Evolutionary conservation across 2,113 vertebrate species (phyloP).

Genomic region (Aix galericulata): DNA sequence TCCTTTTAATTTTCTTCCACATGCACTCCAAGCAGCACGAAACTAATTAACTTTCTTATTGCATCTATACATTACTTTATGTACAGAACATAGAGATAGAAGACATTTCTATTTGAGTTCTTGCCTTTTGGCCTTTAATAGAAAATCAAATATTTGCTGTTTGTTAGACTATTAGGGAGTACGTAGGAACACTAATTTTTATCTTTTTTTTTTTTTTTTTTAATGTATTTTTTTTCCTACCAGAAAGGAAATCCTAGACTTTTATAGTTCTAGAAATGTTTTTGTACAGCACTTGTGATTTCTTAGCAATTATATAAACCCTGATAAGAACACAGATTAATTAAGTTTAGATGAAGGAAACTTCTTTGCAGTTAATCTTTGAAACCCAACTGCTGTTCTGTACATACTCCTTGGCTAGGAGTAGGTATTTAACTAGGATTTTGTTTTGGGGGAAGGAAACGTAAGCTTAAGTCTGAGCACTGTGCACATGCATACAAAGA

Average conservation of each 20-base stretch:
- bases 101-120: conserved; percentile 34
- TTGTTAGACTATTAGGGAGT: conserved; percentile 48
- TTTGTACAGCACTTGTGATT: background rate
- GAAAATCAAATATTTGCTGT: conserved; percentile 59
- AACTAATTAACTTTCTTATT: conserved; percentile 67
- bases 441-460: background rate
- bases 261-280: conserved; percentile 2
- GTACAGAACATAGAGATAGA: background rate
- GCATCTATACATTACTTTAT: conserved; percentile 2
- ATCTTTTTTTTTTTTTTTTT: background rate
- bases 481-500: background rate
- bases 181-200: background rate
- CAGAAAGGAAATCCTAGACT: conserved; percentile 12
- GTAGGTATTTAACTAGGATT: background rate
- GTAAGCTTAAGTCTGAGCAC: background rate
- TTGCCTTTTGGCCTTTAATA: conserved; percentile 66
- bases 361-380: conserved; percentile 9
- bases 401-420: background rate
- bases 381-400: background rate
- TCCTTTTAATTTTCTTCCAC: conserved; percentile 22
- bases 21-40: conserved; percentile 44
- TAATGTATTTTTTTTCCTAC: background rate
- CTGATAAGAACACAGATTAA: conserved; percentile 57
- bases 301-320: conserved; percentile 42
- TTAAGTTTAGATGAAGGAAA: conserved; percentile 50